Percentiles rank a stretch among this genome's conserved stretches.
These are phyloP conservation scores for Murina feae DNA, from an alignment of 2,113 vertebrate species.

Conservation along the genomic window DNA sequence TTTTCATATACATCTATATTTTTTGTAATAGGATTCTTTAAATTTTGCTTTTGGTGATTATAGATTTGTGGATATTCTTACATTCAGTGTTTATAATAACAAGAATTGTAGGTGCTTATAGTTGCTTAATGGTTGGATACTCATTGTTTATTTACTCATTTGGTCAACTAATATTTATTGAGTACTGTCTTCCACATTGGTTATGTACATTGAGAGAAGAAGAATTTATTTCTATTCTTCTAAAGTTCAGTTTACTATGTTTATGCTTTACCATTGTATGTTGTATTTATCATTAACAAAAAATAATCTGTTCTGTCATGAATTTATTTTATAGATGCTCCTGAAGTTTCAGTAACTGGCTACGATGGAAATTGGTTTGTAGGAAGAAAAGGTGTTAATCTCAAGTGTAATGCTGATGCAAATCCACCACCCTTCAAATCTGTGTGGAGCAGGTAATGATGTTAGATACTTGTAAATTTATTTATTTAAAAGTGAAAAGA, in stretches of 20 bases:
- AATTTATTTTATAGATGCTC: constrained; percentile 87
- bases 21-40: neutral
- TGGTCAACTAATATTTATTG: neutral
- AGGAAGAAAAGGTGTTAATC: constrained; percentile 90
- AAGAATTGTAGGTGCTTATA: neutral
- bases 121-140: neutral
- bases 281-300: neutral
- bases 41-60: constrained; percentile 6
- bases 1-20: neutral
- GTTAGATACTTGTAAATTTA: constrained; percentile 25
- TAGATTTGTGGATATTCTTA: constrained; percentile 3
- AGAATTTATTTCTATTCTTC: neutral
- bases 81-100: neutral
- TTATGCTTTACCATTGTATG: neutral
- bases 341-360: constrained; percentile 88
- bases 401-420: constrained; percentile 92
- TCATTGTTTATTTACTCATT: neutral
- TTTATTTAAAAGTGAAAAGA: neutral
- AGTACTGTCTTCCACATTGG: neutral
- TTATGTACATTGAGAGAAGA: neutral
- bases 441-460: constrained; percentile 91
- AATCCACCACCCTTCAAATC: constrained; percentile 91
- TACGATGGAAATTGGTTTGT: constrained; percentile 91
- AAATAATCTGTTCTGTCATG: neutral
- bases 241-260: neutral